A percentile compares a stretch with the other conserved stretches of the same genome.
Conservation (phyloP, 2,797 vertebrate species). For the Eurystomus glaucurus region DNA sequence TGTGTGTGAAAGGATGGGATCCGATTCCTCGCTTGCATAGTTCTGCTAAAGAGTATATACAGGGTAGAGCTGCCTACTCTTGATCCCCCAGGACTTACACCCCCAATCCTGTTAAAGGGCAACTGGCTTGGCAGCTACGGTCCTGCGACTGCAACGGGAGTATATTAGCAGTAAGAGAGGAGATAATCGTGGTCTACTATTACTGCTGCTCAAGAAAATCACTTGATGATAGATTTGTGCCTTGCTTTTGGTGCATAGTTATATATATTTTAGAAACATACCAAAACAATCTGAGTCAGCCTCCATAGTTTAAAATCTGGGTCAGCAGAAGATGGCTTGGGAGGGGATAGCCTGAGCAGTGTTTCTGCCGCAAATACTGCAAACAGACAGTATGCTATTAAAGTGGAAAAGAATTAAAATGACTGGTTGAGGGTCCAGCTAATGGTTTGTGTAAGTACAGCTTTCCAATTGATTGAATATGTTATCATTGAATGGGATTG, state of each 20-base stretch:
- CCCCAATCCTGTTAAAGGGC: not conserved
- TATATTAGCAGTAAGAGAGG: not conserved
- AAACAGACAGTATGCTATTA: not conserved
- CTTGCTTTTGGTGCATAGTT: not conserved
- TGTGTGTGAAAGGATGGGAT: not conserved
- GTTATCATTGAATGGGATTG: not conserved
- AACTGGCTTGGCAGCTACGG: not conserved
- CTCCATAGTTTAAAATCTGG: not conserved
- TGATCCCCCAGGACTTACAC: not conserved
- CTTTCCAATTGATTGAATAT: slow-evolving; percentile 6
- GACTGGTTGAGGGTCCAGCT: not conserved
- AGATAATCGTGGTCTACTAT: not conserved
- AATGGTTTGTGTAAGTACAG: not conserved
- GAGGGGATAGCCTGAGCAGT: not conserved
- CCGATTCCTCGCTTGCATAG: not conserved
- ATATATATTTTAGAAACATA: not conserved
- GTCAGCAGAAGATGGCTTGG: not conserved
- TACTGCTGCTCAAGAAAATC: slow-evolving; percentile 1
- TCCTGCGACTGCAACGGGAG: not conserved
- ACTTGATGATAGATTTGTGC: not conserved
- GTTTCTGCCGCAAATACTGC: not conserved
- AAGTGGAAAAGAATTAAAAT: not conserved
- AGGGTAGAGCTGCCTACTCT: not conserved
- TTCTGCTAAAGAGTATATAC: not conserved
- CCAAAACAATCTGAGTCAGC: not conserved